phyloP scores from a whole-genome alignment of 2,888 invertebrate genomes.

The Thecophora atra region DNA sequence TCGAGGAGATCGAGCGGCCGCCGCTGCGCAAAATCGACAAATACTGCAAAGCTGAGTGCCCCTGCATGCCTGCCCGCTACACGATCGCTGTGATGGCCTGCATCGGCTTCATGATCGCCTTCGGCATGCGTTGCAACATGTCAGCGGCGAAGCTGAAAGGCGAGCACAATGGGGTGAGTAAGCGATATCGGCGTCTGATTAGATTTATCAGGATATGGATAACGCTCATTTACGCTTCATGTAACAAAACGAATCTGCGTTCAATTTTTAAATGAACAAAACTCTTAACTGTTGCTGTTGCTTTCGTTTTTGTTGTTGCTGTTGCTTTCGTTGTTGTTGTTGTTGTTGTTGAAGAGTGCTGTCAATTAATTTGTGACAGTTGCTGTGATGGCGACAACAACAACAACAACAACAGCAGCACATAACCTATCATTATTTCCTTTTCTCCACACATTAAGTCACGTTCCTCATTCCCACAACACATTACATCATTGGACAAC shows the following conservation, averaged over 20 bases:
- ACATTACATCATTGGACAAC: not conserved
- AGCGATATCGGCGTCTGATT: conserved; percentile 39
- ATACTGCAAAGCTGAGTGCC: conserved; percentile 86
- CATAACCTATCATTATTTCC: conserved; percentile 14
- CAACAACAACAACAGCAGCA: not conserved
- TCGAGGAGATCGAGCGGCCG: conserved; percentile 85
- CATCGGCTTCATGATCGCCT: conserved; percentile 91
- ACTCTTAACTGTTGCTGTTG: not conserved
- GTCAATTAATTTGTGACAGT: conserved; percentile 51
- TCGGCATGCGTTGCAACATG: conserved; percentile 99
- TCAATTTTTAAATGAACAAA: not conserved
- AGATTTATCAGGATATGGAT: not conserved
- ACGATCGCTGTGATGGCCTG: conserved; percentile 88
- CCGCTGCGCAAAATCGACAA: conserved; percentile 87
- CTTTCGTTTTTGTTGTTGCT: too few species aligned
- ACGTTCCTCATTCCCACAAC: conserved; percentile 26
- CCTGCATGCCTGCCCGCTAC: conserved; percentile 84
- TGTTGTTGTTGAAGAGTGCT: conserved; percentile 31
- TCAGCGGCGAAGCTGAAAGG: conserved; percentile 93
- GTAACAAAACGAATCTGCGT: not conserved
- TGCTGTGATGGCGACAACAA: conserved; percentile 24
- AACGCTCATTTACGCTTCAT: not conserved
- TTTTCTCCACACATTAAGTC: conserved; percentile 22
- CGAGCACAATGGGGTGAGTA: conserved; percentile 71
- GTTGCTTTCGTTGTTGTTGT: too few species aligned